These are phyloP conservation scores for Lithosia quadra DNA, from an alignment of 2,888 invertebrate species.

Conservation along the genomic window DNA sequence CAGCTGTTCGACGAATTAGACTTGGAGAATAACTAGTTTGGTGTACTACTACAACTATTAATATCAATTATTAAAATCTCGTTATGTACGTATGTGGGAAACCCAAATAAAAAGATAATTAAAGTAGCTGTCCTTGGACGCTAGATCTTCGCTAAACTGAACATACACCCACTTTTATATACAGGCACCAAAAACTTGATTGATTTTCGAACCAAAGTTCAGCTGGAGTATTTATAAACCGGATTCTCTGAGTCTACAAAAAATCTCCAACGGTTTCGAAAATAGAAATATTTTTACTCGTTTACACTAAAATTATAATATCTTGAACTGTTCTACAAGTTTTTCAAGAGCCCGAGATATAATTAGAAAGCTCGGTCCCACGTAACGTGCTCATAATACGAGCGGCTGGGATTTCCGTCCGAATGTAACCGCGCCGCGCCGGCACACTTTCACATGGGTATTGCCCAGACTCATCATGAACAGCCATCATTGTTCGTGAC, in stretches of 20 bases:
- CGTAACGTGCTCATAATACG: conserved; percentile 58
- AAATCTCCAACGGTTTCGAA: background rate
- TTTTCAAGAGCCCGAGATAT: conserved; percentile 37
- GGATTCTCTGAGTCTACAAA: conserved; percentile 9
- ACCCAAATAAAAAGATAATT: conserved; percentile 48
- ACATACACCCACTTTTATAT: conserved; percentile 11
- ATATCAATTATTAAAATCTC: conserved; percentile 46
- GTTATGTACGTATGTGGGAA: conserved; percentile 46
- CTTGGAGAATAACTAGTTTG: conserved; percentile 28
- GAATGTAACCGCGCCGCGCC: conserved; percentile 55
- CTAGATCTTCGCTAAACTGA: conserved; percentile 14
- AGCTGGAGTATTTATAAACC: conserved; percentile 28
- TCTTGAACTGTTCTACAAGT: conserved; percentile 12
- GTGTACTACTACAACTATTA: conserved; percentile 32
- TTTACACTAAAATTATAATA: background rate
- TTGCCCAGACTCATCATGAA: conserved; percentile 61
- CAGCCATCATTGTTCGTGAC: conserved; percentile 46
- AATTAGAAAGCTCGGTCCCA: conserved; percentile 63
- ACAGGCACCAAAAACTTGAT: background rate
- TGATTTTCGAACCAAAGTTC: conserved; percentile 28
- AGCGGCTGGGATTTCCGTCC: conserved; percentile 68
- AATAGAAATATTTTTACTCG: background rate
- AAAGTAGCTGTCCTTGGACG: conserved; percentile 41
- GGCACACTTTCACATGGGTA: conserved; percentile 74
- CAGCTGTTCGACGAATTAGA: conserved; percentile 11